phyloP scores from a whole-genome alignment of 2,113 vertebrate genomes.

The Psilopogon haemacephalus region DNA sequence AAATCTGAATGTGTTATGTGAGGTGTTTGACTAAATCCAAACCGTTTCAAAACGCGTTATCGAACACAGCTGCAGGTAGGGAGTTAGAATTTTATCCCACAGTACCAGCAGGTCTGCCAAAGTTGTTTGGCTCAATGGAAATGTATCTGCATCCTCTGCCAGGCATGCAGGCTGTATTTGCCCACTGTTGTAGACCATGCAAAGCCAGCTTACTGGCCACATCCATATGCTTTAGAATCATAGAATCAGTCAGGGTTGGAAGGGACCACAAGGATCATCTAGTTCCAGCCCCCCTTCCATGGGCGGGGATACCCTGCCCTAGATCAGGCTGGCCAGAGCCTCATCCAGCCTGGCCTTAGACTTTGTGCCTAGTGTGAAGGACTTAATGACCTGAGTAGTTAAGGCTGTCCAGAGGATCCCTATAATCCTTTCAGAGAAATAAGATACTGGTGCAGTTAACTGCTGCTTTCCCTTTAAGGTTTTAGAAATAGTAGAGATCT shows the following conservation, averaged over 20 bases:
- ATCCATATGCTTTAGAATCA: conserved; percentile 9
- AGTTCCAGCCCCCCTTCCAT: too few relatives aligned
- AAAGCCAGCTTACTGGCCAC: neutral
- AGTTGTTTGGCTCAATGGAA: neutral
- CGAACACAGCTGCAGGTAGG: neutral
- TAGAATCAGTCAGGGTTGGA: too few relatives aligned
- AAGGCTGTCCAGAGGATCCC: conserved; percentile 18
- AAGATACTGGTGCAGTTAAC: neutral
- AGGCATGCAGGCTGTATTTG: neutral
- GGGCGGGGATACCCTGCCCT: too few relatives aligned
- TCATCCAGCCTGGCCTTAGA: too few relatives aligned
- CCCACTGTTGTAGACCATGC: neutral
- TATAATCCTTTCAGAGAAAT: conserved; percentile 43
- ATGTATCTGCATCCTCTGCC: neutral
- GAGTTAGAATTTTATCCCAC: neutral
- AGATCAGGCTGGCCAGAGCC: too few relatives aligned
- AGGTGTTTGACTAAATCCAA: neutral
- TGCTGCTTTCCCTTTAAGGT: neutral
- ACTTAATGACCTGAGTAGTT: conserved; percentile 53
- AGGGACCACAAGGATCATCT: too few relatives aligned
- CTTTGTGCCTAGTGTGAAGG: neutral
- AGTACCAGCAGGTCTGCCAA: neutral
- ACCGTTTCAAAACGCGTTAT: neutral
- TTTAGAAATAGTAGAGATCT: neutral
- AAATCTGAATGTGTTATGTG: neutral